These are phyloP conservation scores for Mesorhabditis spiculigera DNA, from an alignment of 2,888 invertebrate species.

Conservation along the genomic window DNA sequence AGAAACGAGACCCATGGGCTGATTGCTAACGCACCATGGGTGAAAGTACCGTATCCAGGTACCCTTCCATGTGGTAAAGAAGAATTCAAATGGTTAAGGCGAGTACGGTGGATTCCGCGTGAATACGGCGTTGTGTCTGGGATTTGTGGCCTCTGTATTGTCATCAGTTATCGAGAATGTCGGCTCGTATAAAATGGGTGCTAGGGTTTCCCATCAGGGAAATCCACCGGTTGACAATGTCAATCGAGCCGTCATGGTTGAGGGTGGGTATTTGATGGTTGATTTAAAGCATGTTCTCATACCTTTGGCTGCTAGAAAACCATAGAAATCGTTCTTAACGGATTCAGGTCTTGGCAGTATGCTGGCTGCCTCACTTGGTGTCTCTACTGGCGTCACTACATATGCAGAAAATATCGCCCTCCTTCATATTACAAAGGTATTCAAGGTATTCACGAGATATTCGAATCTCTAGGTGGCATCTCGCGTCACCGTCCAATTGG, in stretches of 20 bases:
- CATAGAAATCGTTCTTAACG: too few species aligned
- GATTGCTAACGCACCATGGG: constrained; percentile 30
- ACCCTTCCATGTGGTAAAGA: neutral
- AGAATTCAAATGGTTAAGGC: constrained; percentile 19
- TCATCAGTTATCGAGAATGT: constrained; percentile 47
- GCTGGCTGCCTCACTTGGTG: constrained; percentile 40
- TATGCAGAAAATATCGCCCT: constrained; percentile 50
- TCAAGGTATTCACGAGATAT: neutral
- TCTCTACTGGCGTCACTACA: constrained; percentile 48
- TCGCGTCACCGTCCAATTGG: constrained; percentile 46
- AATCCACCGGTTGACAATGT: constrained; percentile 42
- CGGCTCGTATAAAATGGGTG: constrained; percentile 35
- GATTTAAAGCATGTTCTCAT: neutral
- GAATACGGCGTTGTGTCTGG: constrained; percentile 41
- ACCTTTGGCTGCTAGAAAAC: too few species aligned
- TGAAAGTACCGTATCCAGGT: constrained; percentile 51
- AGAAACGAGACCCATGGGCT: neutral
- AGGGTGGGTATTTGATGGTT: constrained; percentile 25
- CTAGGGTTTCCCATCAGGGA: constrained; percentile 37
- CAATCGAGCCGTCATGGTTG: constrained; percentile 47
- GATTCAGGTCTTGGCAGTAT: constrained; percentile 37
- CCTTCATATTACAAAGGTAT: constrained; percentile 42
- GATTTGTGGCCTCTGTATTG: constrained; percentile 43
- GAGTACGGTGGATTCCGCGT: constrained; percentile 42
- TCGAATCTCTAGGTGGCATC: constrained; percentile 40